Evolutionary conservation across 2,888 invertebrate genomes (phyloP).

Genomic region (Gastrophysa polygoni): DNA sequence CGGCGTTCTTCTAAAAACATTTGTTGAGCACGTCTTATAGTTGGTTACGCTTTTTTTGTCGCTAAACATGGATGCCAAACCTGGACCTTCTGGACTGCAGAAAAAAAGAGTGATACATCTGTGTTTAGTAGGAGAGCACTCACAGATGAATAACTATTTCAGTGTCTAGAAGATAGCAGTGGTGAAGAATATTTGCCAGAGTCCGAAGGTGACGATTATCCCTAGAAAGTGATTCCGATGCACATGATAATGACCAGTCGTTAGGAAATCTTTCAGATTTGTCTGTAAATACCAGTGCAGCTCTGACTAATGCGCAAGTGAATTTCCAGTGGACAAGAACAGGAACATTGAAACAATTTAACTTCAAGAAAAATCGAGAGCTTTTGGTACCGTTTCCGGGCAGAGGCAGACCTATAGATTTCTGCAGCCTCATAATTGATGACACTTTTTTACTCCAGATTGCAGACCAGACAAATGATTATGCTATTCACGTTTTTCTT

Average conservation of each 20-base stretch:
- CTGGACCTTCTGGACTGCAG: constrained; percentile 13
- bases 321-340: neutral
- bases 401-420: constrained; percentile 11
- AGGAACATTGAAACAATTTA: constrained; percentile 11
- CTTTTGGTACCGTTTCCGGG: constrained; percentile 14
- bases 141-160: constrained; percentile 11
- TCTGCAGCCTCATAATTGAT: constrained; percentile 16
- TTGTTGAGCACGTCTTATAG: constrained; percentile 12
- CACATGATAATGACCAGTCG: constrained; percentile 8
- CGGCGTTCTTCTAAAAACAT: neutral
- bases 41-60: constrained; percentile 15
- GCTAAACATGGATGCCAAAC: constrained; percentile 11
- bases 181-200: constrained; percentile 13
- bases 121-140: constrained; percentile 3
- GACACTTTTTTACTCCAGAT: constrained; percentile 16
- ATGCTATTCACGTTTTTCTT: constrained; percentile 10
- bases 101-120: neutral
- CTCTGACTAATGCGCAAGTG: constrained; percentile 11
- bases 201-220: constrained; percentile 14
- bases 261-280: constrained; percentile 9
- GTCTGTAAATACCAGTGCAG: constrained; percentile 12
- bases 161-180: constrained; percentile 15
- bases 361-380: constrained; percentile 1
- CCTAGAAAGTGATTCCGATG: constrained; percentile 18
- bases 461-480: constrained; percentile 17